Percentiles rank a stretch among this genome's conserved stretches.
Conservation (phyloP, 1,140 invertebrate genomes). For the Drosophila burlai region DNA sequence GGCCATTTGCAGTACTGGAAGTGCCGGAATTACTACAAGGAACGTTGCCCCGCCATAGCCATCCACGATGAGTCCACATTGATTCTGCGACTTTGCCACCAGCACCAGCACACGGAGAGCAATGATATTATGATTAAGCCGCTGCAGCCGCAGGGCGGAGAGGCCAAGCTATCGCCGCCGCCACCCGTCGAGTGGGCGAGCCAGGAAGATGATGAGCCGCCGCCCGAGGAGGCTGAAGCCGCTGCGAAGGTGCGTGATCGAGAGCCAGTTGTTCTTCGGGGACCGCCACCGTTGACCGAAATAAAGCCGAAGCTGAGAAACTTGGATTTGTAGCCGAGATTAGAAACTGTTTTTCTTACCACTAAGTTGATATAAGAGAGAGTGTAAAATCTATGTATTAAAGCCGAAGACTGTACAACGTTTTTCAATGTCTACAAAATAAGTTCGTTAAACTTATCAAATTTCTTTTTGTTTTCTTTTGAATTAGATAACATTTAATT, state of each 20-base stretch:
- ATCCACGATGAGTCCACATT: constrained; percentile 80
- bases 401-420: constrained; percentile 39
- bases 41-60: constrained; percentile 83
- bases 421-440: constrained; percentile 32
- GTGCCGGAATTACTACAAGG: constrained; percentile 83
- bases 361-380: constrained; percentile 58
- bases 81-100: constrained; percentile 77
- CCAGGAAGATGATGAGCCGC: constrained; percentile 15
- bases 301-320: constrained; percentile 44
- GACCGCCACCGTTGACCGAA: constrained; percentile 52
- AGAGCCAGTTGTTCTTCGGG: background rate
- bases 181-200: constrained; percentile 1
- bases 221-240: background rate
- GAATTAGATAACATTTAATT: background rate
- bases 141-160: constrained; percentile 32
- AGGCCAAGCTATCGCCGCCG: background rate
- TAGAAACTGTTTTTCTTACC: constrained; percentile 16
- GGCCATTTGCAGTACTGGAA: constrained; percentile 84
- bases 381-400: constrained; percentile 61
- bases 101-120: constrained; percentile 78
- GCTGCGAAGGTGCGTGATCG: background rate
- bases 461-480: no score
- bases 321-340: constrained; percentile 41
- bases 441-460: background rate
- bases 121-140: constrained; percentile 83